These are phyloP conservation scores for Drosophila algonquin DNA, from an alignment of 2,888 invertebrate species.

Conservation along the genomic window DNA sequence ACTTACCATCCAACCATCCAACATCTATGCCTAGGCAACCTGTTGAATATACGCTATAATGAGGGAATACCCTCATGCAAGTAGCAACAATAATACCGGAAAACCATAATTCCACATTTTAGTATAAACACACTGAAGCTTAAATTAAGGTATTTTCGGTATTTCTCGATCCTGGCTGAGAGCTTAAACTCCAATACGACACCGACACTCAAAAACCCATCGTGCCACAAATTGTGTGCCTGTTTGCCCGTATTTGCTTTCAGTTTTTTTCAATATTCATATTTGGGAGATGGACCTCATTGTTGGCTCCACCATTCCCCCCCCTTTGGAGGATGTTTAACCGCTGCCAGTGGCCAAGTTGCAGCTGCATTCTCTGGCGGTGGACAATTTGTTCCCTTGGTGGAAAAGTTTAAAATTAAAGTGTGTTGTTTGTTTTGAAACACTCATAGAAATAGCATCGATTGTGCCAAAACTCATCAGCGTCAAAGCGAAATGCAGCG, in stretches of 20 bases:
- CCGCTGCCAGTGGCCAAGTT: conserved; percentile 75
- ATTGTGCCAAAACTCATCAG: neutral
- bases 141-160: too few relatives aligned
- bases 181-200: too few relatives aligned
- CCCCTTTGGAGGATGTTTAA: conserved; percentile 58
- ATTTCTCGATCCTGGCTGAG: too few relatives aligned
- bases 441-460: neutral
- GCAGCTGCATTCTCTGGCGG: conserved; percentile 34
- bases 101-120: too few relatives aligned
- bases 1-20: too few relatives aligned
- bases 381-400: too few relatives aligned
- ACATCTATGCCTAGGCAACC: too few relatives aligned
- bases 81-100: too few relatives aligned
- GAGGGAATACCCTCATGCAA: too few relatives aligned
- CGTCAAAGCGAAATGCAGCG: neutral
- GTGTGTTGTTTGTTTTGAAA: neutral
- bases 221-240: neutral
- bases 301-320: conserved; percentile 54
- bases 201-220: neutral
- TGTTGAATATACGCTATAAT: too few relatives aligned
- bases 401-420: neutral
- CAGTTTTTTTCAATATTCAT: conserved; percentile 54
- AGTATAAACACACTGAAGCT: too few relatives aligned
- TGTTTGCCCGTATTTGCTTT: conserved; percentile 32
- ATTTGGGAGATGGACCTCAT: conserved; percentile 62